Base-by-base conservation (phyloP, 2,888 invertebrate genomes). In the Litoditis marina region DNA sequence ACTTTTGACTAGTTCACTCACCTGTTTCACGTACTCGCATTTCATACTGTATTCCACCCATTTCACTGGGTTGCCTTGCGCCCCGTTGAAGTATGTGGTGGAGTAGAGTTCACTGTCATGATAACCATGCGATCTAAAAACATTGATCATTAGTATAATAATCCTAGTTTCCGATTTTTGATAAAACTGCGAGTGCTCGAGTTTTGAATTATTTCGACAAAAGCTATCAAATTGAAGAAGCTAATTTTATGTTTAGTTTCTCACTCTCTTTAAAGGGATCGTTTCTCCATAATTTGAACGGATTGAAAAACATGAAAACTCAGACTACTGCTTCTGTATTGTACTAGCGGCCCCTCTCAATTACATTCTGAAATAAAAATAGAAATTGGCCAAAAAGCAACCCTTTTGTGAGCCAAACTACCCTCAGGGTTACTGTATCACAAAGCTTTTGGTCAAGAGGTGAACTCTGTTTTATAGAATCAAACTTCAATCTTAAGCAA, bases 21-120 rank as follows among this genome's bases (percentile, higher is more conserved):
- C 76, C 70, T 76, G 76, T 31, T 76, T 76, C 19, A 76, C 73
- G 22, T 78, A 81, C 39, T 76, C 75, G 63, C 81, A 82, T 51
- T 75, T 70, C 81, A 82, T 82, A 36, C 77, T 72, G 60, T 82
- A 81, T 61, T 78, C 75, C 16, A 76, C 69, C 81, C 80, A 81
- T 59, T 79, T 79, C 44, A 81, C 66, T 7, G 81, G 79, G 62
- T 81, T 81, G 13, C 81, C 81, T 54, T 81, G 78, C 4, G 78
- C 78, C 5, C 81, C 81, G 61, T 81, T 79, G 58, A 80, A 79
- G 60, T 81, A 81, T 2, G 81, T 81, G 2, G 81, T 81, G n/a
- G 74, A 77, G 58, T 80, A 80, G 47, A 80, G 63, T 58, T 80
- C 80, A 27, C 73, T 71, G 8, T 68, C 69, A 3, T 69, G 69